Evolutionary conservation across 2,888 invertebrate genomes (phyloP).

Genomic region (Reticulitermes lucifugus): DNA sequence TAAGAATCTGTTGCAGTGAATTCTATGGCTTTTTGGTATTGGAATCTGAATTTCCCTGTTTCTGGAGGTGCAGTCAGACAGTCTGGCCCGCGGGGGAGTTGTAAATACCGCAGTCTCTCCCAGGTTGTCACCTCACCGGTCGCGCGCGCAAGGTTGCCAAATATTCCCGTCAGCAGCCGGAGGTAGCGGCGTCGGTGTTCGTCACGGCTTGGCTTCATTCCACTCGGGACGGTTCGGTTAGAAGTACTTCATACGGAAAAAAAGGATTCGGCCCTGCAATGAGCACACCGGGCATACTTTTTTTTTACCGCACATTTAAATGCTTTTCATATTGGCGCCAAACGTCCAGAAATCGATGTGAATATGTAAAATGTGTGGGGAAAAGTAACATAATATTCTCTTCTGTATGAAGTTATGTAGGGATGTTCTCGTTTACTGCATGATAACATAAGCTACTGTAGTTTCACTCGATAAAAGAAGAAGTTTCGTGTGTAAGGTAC

Average conservation of each 20-base stretch:
- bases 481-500: too few species aligned
- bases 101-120: constrained; percentile 53
- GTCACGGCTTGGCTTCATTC: constrained; percentile 47
- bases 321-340: constrained; percentile 35
- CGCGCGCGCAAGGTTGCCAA: constrained; percentile 47
- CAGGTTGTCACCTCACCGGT: constrained; percentile 49
- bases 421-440: too few species aligned
- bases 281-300: constrained; percentile 38
- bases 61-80: constrained; percentile 28
- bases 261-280: constrained; percentile 42
- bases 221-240: constrained; percentile 46
- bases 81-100: constrained; percentile 48
- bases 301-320: constrained; percentile 34
- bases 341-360: constrained; percentile 25
- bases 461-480: too few species aligned
- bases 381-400: not conserved
- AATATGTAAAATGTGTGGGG: not conserved
- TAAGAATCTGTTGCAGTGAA: too few species aligned
- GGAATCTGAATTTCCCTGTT: constrained; percentile 28
- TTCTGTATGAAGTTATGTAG: too few species aligned
- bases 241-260: constrained; percentile 46
- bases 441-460: too few species aligned
- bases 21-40: not conserved
- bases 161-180: constrained; percentile 42
- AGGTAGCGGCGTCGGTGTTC: constrained; percentile 42